These are phyloP conservation scores for Bovichtus diacanthus DNA, from an alignment of 2,797 vertebrate species.

Conservation along the genomic window DNA sequence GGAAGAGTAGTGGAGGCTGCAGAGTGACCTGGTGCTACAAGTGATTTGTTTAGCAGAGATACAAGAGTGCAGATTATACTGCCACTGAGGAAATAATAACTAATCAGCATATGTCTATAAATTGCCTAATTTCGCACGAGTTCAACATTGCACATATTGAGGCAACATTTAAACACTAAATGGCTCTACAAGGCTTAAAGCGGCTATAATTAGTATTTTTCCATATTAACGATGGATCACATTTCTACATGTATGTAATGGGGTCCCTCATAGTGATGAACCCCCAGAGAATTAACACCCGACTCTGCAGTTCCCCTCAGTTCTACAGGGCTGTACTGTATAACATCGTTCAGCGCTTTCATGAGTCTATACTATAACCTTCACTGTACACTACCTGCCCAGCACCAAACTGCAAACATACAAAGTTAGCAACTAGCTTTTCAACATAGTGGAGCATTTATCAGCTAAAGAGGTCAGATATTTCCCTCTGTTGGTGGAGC, in stretches of 20 bases:
- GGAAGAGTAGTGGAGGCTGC: slow-evolving; percentile 52
- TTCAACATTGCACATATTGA: slow-evolving; percentile 16
- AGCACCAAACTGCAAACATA: not conserved
- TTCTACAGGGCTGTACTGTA: not conserved
- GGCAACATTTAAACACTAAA: slow-evolving; percentile 32
- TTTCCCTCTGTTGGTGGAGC: slow-evolving; percentile 5
- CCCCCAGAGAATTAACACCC: not conserved
- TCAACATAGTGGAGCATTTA: not conserved
- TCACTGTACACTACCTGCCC: not conserved
- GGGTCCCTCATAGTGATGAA: not conserved
- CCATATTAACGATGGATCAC: not conserved
- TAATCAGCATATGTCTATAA: slow-evolving; percentile 40
- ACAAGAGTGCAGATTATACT: slow-evolving; percentile 36
- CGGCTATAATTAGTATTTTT: not conserved
- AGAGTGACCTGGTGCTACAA: slow-evolving; percentile 44
- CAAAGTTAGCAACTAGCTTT: not conserved
- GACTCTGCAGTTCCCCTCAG: not conserved
- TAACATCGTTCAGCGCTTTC: not conserved
- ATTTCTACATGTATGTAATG: slow-evolving; percentile 1
- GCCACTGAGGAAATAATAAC: slow-evolving; percentile 36
- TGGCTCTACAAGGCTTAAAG: slow-evolving; percentile 19
- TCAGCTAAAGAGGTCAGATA: not conserved
- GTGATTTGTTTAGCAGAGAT: slow-evolving; percentile 52
- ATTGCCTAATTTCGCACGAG: slow-evolving; percentile 20
- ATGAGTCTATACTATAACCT: not conserved